These are phyloP conservation scores for Megamerina dolium DNA, from an alignment of 2,888 invertebrate genomes.

Conservation along the genomic window DNA sequence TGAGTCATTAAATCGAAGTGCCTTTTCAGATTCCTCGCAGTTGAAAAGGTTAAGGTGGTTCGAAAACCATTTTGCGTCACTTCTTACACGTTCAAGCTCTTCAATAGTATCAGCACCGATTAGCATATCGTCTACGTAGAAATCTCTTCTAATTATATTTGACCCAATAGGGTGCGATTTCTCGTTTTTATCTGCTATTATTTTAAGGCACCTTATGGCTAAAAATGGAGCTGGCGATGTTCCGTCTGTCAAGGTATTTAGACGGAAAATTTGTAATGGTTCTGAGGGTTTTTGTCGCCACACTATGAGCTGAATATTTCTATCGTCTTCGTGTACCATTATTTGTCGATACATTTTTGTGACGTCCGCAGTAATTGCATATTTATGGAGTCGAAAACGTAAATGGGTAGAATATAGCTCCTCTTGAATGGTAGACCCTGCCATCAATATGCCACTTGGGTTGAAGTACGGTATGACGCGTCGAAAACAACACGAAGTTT, in stretches of 20 bases:
- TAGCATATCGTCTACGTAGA: constrained; percentile 7
- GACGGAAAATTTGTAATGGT: neutral
- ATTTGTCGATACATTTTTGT: neutral
- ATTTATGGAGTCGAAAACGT: neutral
- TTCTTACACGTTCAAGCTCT: too few species aligned
- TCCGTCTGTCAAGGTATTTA: neutral
- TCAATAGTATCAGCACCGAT: constrained; percentile 3
- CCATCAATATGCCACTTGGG: constrained; percentile 3
- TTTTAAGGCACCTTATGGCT: constrained; percentile 1
- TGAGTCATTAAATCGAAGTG: neutral
- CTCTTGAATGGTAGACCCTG: neutral
- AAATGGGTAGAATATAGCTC: neutral
- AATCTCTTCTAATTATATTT: neutral
- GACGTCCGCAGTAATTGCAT: neutral
- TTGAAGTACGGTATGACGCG: constrained; percentile 6
- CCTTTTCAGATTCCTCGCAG: neutral
- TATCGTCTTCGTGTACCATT: neutral
- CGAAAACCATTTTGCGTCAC: neutral
- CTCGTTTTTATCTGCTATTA: neutral
- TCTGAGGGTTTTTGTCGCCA: neutral
- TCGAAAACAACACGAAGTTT: constrained; percentile 9
- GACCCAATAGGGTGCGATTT: constrained; percentile 1
- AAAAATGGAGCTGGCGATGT: constrained; percentile 4
- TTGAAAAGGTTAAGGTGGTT: neutral
- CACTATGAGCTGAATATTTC: neutral